Conservation (phyloP, 2,888 invertebrate genomes). For the Lycaena phlaeas region DNA sequence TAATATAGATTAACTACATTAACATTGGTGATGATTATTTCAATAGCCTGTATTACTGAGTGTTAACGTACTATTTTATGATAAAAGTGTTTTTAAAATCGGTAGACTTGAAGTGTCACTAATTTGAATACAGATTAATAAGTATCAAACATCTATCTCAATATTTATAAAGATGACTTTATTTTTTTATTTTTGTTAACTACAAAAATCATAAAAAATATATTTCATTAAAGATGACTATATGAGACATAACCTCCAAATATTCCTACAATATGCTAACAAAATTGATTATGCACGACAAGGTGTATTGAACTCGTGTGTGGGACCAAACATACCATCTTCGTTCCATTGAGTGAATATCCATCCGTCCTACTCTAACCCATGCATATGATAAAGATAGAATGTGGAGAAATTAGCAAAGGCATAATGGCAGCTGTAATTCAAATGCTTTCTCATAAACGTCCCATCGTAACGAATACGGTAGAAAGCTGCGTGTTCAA, state of each 20-base stretch:
- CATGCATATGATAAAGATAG: conserved; percentile 12
- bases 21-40: too few relatives aligned
- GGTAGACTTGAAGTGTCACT: too few relatives aligned
- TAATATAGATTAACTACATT: too few relatives aligned
- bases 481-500: conserved; percentile 8
- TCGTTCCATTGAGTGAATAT: conserved; percentile 22
- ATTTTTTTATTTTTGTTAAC: too few relatives aligned
- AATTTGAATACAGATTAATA: too few relatives aligned
- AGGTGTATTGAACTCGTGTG: conserved; percentile 3
- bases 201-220: too few relatives aligned
- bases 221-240: too few relatives aligned
- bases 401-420: conserved; percentile 20
- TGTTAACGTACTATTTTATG: too few relatives aligned
- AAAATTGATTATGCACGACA: not conserved
- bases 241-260: not conserved
- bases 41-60: too few relatives aligned
- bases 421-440: conserved; percentile 14
- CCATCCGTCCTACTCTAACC: conserved; percentile 12
- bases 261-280: not conserved
- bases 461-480: not conserved
- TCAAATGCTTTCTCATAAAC: conserved; percentile 20
- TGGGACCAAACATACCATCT: conserved; percentile 5
- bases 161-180: too few relatives aligned
- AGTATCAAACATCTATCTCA: too few relatives aligned
- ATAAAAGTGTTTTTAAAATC: too few relatives aligned